Evolutionary conservation across 2,797 vertebrate genomes (phyloP), one percentile per base, ranked within the genome.

Genomic region (Morus bassanus): DNA sequence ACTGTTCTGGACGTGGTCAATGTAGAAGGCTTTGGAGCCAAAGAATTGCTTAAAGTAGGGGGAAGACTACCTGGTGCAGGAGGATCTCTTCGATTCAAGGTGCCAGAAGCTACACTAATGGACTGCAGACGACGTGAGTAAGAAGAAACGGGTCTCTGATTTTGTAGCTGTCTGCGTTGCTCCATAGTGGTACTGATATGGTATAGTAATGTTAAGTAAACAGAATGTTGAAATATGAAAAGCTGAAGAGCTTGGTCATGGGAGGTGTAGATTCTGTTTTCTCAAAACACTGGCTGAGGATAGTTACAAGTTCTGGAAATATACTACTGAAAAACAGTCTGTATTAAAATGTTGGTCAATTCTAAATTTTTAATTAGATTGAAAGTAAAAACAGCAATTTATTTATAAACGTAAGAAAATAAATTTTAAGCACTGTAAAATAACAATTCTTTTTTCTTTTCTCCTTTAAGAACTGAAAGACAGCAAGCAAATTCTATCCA

Each of bases 91-190:
- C 98, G 99, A 72, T 99, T 99, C 95, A 99, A 99, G n/a, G 99
- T 99, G 57, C 99, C 99, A 28, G 99, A 99, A 95, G 99, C 99
- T 22, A 99, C 99, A 0, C 98, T 99, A 7, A 99, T 99, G 99
- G 99, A 99, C 97, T 99, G 99, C 97, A 98, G 98, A 77, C 98
- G 99, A 93, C 99, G 99, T 99, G 97, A 98, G 99, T 98, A 75
- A 41, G 15, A 57, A n/a, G 10, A 46, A 88, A n/a, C 25, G 56
- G 46, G 61, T 24, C 69, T 92, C 48, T 57, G 37, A 33, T 43
- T 90, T 89, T 88, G 84, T 91, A 81, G 33, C 50, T 84, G 86
- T 3, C 45, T 92, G 43, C 1, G 1, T 45, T 70, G 28, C 18
- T 75, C 51, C 7, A 0, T 46, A 25, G 46, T 65, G 51, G 15